Evolutionary conservation across 92 coral and sea anemone species (phyloP).

Genomic region (Isaurus tuberculatus): DNA sequence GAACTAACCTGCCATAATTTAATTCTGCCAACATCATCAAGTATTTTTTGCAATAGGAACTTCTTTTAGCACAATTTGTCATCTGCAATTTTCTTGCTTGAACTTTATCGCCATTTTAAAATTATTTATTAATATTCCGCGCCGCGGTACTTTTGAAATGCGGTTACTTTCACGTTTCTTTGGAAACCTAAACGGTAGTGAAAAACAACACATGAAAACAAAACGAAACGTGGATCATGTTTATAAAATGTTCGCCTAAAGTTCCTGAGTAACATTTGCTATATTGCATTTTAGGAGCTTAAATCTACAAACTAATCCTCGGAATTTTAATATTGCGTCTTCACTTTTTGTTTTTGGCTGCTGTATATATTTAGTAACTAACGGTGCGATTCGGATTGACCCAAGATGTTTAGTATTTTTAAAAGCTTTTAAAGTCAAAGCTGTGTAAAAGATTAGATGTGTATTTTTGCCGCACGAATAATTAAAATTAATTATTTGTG

Average conservation of each 20-base stretch:
- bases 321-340: too few species aligned
- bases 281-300: too few species aligned
- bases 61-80: neutral
- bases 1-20: neutral
- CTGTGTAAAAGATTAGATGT: neutral
- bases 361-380: too few species aligned
- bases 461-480: neutral
- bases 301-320: too few species aligned
- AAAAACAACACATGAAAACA: neutral
- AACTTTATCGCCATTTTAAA: neutral
- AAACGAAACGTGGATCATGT: neutral
- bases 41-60: neutral
- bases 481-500: neutral
- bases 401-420: neutral
- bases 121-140: constrained; percentile 1
- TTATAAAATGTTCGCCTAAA: neutral
- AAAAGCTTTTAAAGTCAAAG: neutral
- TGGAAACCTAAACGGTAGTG: neutral
- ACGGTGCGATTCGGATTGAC: too few species aligned
- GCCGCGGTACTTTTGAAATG: neutral
- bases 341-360: too few species aligned
- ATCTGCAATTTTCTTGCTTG: neutral
- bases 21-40: neutral
- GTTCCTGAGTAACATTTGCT: neutral
- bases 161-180: constrained; percentile 8